Evolutionary conservation across 2,888 invertebrate species (phyloP).

Genomic region (Hoplodrina blanda): DNA sequence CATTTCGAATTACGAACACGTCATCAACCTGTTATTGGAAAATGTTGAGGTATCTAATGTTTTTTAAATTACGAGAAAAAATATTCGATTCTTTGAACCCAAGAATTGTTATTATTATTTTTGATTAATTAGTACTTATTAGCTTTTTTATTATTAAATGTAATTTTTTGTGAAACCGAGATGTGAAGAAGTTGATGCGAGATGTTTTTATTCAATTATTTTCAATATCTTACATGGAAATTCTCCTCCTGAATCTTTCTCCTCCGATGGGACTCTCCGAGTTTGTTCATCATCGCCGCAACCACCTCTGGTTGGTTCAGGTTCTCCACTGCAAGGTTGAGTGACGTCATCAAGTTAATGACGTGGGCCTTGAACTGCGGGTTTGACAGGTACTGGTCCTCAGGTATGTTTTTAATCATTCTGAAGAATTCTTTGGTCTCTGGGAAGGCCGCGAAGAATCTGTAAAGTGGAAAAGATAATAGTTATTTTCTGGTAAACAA

Average conservation of each 20-base stretch:
- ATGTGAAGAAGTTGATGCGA: too few species aligned
- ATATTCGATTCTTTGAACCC: background rate
- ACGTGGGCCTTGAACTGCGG: slow-evolving; percentile 88
- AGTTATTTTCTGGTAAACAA: background rate
- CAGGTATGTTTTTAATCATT: slow-evolving; percentile 80
- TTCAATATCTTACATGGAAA: slow-evolving; percentile 77
- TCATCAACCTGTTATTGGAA: background rate
- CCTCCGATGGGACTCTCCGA: slow-evolving; percentile 83
- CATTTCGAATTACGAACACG: slow-evolving; percentile 47
- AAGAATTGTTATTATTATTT: too few species aligned
- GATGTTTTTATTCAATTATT: background rate
- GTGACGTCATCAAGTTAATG: slow-evolving; percentile 84
- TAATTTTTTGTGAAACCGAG: too few species aligned
- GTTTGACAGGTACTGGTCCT: slow-evolving; percentile 79
- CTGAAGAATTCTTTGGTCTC: slow-evolving; percentile 84
- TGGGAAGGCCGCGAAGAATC: slow-evolving; percentile 82
- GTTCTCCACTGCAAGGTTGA: slow-evolving; percentile 82
- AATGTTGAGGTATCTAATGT: background rate
- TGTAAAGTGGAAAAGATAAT: slow-evolving; percentile 59
- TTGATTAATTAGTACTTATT: background rate
- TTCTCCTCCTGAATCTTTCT: slow-evolving; percentile 80
- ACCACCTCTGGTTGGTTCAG: slow-evolving; percentile 85
- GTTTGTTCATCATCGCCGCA: slow-evolving; percentile 84
- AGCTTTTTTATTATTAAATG: too few species aligned
- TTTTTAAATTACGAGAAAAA: background rate